Evolutionary conservation across 2,113 vertebrate genomes (phyloP).

Genomic region (Neotragus pygmaeus): DNA sequence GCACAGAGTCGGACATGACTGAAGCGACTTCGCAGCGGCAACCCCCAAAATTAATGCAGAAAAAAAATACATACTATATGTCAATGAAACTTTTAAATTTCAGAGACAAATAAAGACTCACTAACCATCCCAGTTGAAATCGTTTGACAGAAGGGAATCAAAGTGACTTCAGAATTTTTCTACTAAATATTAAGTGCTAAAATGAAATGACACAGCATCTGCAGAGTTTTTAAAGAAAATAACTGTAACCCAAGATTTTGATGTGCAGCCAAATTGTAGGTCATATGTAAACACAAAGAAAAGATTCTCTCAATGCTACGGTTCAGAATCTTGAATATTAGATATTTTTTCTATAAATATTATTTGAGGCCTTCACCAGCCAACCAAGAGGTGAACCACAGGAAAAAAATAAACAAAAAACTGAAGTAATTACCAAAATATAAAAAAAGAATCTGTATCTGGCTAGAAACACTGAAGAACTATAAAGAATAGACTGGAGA

Average conservation of each 20-base stretch:
- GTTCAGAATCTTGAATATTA: neutral
- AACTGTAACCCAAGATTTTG: neutral
- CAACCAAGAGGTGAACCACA: neutral
- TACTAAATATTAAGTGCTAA: neutral
- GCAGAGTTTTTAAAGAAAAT: neutral
- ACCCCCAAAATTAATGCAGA: neutral
- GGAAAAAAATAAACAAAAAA: neutral
- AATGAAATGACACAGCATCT: neutral
- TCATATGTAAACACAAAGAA: neutral
- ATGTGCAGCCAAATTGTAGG: neutral
- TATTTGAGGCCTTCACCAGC: neutral
- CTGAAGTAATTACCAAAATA: neutral
- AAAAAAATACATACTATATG: neutral
- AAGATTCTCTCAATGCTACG: neutral
- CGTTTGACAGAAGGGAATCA: neutral
- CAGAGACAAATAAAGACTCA: neutral
- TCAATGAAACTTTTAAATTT: neutral
- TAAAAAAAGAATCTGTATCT: neutral
- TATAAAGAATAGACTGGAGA: neutral
- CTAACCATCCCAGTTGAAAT: neutral
- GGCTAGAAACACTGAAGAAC: neutral
- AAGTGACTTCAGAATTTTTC: neutral
- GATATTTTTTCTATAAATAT: constrained; percentile 3
- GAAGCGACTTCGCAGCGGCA: neutral
- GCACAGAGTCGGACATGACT: rapidly evolving